A percentile compares a stretch with the other conserved stretches of the same genome.
phyloP scores from a whole-genome alignment of 2,888 invertebrate species.

The Cecidostiba fungosa region DNA sequence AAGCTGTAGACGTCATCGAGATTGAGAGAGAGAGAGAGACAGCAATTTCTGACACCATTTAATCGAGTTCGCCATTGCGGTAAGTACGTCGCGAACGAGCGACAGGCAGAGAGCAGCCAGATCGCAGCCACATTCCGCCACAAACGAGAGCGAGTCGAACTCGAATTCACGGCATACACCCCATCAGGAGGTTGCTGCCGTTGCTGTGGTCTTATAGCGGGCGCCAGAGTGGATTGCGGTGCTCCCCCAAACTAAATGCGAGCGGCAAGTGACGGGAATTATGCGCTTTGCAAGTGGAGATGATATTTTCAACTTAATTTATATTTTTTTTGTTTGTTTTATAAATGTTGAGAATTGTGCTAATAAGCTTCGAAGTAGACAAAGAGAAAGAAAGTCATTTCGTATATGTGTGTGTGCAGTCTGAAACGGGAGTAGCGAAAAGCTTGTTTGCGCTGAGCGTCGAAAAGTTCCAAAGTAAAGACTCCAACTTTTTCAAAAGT shows the following conservation, averaged over 20 bases:
- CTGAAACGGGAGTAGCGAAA: not conserved
- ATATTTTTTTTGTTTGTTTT: too few relatives aligned
- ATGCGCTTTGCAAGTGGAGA: too few relatives aligned
- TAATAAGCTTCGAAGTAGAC: not conserved
- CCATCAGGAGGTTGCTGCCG: not conserved
- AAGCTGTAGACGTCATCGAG: too few relatives aligned
- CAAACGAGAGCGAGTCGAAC: slow-evolving; percentile 40
- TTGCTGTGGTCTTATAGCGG: not conserved
- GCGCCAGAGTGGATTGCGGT: slow-evolving; percentile 12
- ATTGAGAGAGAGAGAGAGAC: not conserved
- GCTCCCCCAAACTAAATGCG: not conserved
- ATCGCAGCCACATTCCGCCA: not conserved
- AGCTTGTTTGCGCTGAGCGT: too few relatives aligned
- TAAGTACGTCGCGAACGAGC: not conserved
- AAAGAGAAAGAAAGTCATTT: not conserved
- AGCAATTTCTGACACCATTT: slow-evolving; percentile 27
- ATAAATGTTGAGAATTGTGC: too few relatives aligned
- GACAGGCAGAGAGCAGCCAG: not conserved
- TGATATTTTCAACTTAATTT: too few relatives aligned
- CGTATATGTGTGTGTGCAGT: not conserved
- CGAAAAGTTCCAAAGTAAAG: not conserved
- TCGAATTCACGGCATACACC: slow-evolving; percentile 31
- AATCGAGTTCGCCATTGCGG: slow-evolving; percentile 24
- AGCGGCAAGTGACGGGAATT: not conserved
- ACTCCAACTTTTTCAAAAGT: not conserved